These are phyloP conservation scores for Cyprinodon diabolis DNA, from an alignment of 2,797 vertebrate genomes.

Conservation along the genomic window DNA sequence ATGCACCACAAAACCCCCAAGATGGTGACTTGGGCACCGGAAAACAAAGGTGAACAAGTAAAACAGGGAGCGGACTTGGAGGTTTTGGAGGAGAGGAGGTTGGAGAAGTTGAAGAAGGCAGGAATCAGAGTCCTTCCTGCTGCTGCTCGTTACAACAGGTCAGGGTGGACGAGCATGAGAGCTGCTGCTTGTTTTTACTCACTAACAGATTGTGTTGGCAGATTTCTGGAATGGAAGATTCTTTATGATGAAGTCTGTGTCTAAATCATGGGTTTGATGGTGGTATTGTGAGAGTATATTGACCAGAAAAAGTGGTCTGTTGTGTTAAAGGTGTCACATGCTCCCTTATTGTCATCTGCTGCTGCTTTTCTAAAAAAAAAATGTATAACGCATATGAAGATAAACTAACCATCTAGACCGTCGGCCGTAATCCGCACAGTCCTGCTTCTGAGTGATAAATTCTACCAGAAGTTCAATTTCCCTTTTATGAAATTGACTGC, in stretches of 20 bases:
- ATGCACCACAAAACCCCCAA: constrained; percentile 62
- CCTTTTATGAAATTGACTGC: constrained; percentile 39
- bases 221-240: constrained; percentile 3
- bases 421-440: constrained; percentile 15
- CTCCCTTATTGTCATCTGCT: constrained; percentile 1
- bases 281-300: background rate
- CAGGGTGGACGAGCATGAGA: constrained; percentile 70
- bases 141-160: constrained; percentile 89
- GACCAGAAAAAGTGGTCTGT: background rate
- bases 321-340: constrained; percentile 9
- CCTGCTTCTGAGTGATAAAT: constrained; percentile 11
- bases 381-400: background rate
- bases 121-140: constrained; percentile 91
- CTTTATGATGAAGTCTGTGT: constrained; percentile 9
- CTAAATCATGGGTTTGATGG: constrained; percentile 15
- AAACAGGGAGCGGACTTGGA: constrained; percentile 74
- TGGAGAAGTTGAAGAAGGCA: constrained; percentile 86
- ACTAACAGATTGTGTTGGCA: constrained; percentile 36
- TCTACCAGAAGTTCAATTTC: background rate
- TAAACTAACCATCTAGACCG: constrained; percentile 18
- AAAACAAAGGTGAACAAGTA: constrained; percentile 52
- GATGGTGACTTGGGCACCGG: constrained; percentile 75
- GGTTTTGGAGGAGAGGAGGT: constrained; percentile 79
- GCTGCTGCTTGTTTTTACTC: constrained; percentile 18
- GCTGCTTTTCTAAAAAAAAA: constrained; percentile 5